These are phyloP conservation scores for Desmodus rotundus DNA, from an alignment of 2,113 vertebrate genomes.

Conservation along the genomic window DNA sequence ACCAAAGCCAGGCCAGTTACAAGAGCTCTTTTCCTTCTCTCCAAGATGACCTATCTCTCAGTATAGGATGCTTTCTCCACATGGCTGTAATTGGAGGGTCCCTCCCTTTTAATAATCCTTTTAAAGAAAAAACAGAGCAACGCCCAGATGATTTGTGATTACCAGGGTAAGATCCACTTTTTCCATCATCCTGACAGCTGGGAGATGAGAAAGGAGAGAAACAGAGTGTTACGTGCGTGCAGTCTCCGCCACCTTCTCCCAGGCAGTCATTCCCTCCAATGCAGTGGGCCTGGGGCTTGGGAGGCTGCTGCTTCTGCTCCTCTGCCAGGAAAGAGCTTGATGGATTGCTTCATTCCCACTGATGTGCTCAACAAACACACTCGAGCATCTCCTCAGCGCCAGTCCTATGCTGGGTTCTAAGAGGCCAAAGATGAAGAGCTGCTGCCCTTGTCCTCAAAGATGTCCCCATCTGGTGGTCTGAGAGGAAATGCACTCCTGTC, in stretches of 20 bases:
- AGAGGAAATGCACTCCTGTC: background rate
- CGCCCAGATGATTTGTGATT: background rate
- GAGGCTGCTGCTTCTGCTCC: background rate
- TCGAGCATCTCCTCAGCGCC: background rate
- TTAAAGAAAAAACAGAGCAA: slow-evolving; percentile 20
- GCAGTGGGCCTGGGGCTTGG: background rate
- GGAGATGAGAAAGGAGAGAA: background rate
- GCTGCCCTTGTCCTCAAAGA: background rate
- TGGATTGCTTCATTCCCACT: background rate
- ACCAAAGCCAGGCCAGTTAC: background rate
- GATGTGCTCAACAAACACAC: background rate
- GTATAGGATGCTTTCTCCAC: background rate
- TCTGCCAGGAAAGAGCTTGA: background rate
- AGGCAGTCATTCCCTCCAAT: accelerated
- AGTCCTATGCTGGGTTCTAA: background rate
- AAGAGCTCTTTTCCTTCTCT: background rate
- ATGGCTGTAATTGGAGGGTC: background rate
- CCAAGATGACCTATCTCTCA: background rate
- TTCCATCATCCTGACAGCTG: background rate
- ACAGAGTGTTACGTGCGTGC: accelerated
- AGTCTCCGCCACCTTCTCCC: background rate
- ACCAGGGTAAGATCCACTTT: background rate
- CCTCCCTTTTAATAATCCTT: slow-evolving; percentile 42
- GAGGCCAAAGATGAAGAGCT: background rate
- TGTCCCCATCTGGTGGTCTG: background rate